Evolutionary conservation across 2,888 invertebrate genomes (phyloP).

Genomic region (Eilema sororculum): DNA sequence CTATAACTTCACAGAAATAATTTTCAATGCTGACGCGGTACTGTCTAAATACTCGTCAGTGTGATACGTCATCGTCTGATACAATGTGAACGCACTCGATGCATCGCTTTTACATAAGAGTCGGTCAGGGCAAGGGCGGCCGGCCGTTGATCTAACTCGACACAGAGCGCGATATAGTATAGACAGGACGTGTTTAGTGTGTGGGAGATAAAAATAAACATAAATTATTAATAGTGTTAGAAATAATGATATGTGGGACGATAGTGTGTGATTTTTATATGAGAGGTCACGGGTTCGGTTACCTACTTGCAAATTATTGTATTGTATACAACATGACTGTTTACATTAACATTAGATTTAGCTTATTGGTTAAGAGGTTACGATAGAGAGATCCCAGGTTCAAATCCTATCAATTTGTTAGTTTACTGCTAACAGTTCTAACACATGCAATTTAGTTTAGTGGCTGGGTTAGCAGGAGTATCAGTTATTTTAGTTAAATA

Average conservation of each 20-base stretch:
- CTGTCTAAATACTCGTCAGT: not conserved
- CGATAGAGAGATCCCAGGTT: not conserved
- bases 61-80: constrained; percentile 12
- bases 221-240: not conserved
- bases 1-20: not conserved
- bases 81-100: constrained; percentile 36
- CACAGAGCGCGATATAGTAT: constrained; percentile 36
- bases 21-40: not conserved
- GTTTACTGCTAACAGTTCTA: too few species aligned
- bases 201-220: not conserved
- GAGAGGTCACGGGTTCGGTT: not conserved
- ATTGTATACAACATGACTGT: too few species aligned
- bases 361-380: not conserved
- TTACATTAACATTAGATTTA: too few species aligned
- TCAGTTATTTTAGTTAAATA: too few species aligned
- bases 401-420: not conserved
- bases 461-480: too few species aligned
- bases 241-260: not conserved
- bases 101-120: constrained; percentile 71
- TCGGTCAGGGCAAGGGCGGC: constrained; percentile 73
- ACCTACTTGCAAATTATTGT: not conserved
- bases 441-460: too few species aligned
- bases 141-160: constrained; percentile 69
- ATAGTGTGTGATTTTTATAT: not conserved
- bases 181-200: constrained; percentile 38